Conservation (phyloP, 1,140 invertebrate species). For the Phenacoccus solenopsis region DNA sequence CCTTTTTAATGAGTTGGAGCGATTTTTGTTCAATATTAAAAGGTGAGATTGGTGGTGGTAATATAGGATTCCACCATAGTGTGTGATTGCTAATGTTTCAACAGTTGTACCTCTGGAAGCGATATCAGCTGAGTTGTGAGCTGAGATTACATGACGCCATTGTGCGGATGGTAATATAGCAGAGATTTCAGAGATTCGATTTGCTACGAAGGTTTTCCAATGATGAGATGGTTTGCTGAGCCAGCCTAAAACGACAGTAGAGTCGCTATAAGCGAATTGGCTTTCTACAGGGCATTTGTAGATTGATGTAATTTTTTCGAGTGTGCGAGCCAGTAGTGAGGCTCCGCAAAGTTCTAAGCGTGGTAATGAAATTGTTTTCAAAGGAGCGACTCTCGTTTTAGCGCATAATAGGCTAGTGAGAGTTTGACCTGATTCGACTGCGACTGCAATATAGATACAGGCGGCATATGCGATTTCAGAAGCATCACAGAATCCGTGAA, state of each 20-base stretch:
- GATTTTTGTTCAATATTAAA: too few species aligned
- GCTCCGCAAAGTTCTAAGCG: slow-evolving; percentile 33
- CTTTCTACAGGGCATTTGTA: slow-evolving; percentile 21
- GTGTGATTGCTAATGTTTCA: neutral
- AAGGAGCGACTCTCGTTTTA: slow-evolving; percentile 32
- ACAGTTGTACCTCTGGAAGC: neutral
- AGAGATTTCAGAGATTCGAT: slow-evolving; percentile 7
- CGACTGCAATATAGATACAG: neutral
- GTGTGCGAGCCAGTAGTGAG: slow-evolving; percentile 26
- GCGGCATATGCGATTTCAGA: neutral
- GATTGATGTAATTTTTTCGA: slow-evolving; percentile 24
- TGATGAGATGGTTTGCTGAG: slow-evolving; percentile 20
- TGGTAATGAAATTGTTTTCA: slow-evolving; percentile 31
- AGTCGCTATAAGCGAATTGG: slow-evolving; percentile 30
- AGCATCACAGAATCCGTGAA: neutral
- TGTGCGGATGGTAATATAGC: neutral
- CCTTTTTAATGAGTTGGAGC: too few species aligned
- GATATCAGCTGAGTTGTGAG: neutral
- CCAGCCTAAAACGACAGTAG: slow-evolving; percentile 29
- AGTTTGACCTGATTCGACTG: slow-evolving; percentile 27
- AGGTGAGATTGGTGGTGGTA: too few species aligned
- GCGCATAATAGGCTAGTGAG: slow-evolving; percentile 27
- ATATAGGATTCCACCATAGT: neutral
- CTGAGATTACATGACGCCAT: neutral
- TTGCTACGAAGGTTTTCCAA: neutral